These are phyloP conservation scores for Vireo griseus DNA, from an alignment of 2,797 vertebrate species.

Conservation along the genomic window DNA sequence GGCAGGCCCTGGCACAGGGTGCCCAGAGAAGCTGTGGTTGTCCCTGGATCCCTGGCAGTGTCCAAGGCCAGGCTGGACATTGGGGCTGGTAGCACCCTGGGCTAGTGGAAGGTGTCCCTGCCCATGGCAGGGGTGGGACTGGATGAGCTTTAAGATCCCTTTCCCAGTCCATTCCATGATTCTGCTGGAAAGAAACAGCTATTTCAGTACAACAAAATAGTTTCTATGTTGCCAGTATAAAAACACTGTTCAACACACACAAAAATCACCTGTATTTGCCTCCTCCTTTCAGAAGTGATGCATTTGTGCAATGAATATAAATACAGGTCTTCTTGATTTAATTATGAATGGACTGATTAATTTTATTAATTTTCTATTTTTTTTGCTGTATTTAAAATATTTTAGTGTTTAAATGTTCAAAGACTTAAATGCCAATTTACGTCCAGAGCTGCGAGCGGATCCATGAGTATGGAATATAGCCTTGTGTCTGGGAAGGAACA, in stretches of 20 bases:
- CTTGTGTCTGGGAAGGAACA: not conserved
- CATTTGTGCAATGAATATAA: not conserved
- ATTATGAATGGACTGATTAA: not conserved
- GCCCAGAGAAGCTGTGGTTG: not conserved
- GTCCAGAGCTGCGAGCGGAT: rapidly evolving
- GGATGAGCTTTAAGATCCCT: not conserved
- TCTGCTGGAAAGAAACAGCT: not conserved
- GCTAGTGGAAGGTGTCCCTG: not conserved
- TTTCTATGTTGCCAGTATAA: not conserved
- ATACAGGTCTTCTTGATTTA: not conserved
- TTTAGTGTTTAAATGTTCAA: not conserved
- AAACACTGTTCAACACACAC: not conserved
- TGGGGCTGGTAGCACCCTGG: not conserved
- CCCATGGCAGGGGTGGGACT: rapidly evolving
- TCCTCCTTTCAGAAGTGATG: not conserved
- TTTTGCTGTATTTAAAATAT: not conserved
- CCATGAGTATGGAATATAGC: not conserved
- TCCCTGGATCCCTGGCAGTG: not conserved
- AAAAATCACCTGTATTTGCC: not conserved
- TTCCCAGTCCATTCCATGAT: not conserved
- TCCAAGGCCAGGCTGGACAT: rapidly evolving
- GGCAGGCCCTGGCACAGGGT: rapidly evolving
- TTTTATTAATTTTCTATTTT: not conserved
- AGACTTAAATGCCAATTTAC: not conserved
- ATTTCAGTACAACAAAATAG: not conserved